Percentiles rank a stretch among this genome's conserved stretches.
Conservation (phyloP, 1,140 invertebrate genomes). For the Cydia splendana region DNA sequence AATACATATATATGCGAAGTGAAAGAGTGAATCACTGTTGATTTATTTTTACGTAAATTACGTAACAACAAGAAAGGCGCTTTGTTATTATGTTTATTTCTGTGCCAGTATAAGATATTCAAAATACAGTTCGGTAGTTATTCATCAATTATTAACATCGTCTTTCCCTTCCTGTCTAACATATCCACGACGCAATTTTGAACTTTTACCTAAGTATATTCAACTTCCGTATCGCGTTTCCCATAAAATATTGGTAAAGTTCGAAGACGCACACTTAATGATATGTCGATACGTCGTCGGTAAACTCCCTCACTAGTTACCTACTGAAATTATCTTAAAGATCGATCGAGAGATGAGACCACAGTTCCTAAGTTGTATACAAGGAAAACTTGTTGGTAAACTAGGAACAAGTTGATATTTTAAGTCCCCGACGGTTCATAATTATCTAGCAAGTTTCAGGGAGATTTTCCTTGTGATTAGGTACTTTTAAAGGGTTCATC, state of each 20-base stretch:
- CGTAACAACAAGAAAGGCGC: too few relatives aligned
- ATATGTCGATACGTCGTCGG: slow-evolving; percentile 44
- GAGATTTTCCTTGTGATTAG: neutral
- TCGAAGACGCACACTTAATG: slow-evolving; percentile 52
- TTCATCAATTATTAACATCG: neutral
- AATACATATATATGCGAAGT: too few relatives aligned
- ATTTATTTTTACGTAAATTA: too few relatives aligned
- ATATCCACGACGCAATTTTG: neutral
- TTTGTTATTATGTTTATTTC: too few relatives aligned
- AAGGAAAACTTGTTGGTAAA: slow-evolving; percentile 24
- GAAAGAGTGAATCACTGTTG: too few relatives aligned
- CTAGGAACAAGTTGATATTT: slow-evolving; percentile 29
- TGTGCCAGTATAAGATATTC: too few relatives aligned
- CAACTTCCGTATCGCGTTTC: slow-evolving; percentile 43
- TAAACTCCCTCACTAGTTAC: neutral
- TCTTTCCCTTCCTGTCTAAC: neutral
- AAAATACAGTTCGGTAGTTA: too few relatives aligned
- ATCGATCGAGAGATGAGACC: slow-evolving; percentile 10
- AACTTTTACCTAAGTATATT: slow-evolving; percentile 38
- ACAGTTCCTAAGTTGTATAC: slow-evolving; percentile 16
- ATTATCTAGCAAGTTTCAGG: slow-evolving; percentile 7
- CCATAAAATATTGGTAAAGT: slow-evolving; percentile 53
- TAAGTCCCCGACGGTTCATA: slow-evolving; percentile 6
- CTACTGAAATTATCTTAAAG: slow-evolving; percentile 25
- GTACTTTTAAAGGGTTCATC: neutral